A percentile compares a stretch with the other conserved stretches of the same genome.
These are phyloP conservation scores for Mirounga angustirostris DNA, from an alignment of 2,113 vertebrate genomes.

Conservation along the genomic window DNA sequence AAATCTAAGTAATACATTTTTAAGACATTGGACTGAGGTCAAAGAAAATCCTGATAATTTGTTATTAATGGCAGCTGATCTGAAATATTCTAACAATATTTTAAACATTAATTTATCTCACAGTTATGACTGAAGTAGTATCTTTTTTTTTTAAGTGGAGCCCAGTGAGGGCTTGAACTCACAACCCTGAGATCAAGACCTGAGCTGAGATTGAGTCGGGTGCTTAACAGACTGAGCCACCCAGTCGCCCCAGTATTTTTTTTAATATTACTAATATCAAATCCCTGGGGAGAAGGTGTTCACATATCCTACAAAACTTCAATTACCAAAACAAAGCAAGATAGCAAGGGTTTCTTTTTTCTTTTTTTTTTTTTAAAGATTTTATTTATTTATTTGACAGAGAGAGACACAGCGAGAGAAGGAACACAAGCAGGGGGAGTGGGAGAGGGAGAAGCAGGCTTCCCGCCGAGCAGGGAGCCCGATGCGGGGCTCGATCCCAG, in stretches of 20 bases:
- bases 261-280: neutral
- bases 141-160: neutral
- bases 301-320: neutral
- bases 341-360: neutral
- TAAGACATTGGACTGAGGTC: neutral
- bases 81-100: neutral
- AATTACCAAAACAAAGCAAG: neutral
- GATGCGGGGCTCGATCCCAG: no score
- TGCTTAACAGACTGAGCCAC: neutral
- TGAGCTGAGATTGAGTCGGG: neutral
- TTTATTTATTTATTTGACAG: no score
- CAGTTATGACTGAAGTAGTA: neutral
- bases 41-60: neutral
- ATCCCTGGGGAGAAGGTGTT: neutral
- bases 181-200: neutral
- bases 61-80: neutral
- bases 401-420: no score
- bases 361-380: no score
- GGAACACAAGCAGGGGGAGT: no score
- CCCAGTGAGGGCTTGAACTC: neutral
- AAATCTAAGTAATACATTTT: neutral
- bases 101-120: conserved; percentile 38
- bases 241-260: neutral
- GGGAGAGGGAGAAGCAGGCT: no score
- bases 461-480: no score